These are phyloP conservation scores for Marasmarcha lunaedactyla DNA, from an alignment of 2,888 invertebrate genomes.

Conservation along the genomic window DNA sequence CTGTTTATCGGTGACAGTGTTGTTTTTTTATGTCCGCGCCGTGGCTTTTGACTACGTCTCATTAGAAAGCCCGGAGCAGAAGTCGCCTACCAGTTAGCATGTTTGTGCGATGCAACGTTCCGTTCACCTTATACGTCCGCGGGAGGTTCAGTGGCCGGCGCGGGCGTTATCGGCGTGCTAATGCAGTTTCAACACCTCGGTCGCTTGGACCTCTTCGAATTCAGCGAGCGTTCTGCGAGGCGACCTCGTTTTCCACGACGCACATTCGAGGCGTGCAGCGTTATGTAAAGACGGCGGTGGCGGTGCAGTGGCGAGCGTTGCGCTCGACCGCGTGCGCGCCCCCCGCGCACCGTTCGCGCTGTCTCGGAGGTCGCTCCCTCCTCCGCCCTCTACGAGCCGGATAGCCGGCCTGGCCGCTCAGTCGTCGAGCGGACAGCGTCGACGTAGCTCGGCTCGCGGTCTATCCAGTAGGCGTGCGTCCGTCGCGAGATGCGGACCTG, in stretches of 20 bases:
- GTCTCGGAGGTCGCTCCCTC: slow-evolving; percentile 59
- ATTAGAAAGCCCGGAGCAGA: slow-evolving; percentile 58
- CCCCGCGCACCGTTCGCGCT: slow-evolving; percentile 31
- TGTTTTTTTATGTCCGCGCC: slow-evolving; percentile 7
- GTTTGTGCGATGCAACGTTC: slow-evolving; percentile 54
- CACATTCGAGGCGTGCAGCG: slow-evolving; percentile 37
- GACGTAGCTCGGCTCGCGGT: slow-evolving; percentile 36
- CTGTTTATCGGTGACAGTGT: neutral
- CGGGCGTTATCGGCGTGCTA: slow-evolving; percentile 58
- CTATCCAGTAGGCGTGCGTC: slow-evolving; percentile 12
- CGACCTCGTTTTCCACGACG: slow-evolving; percentile 53
- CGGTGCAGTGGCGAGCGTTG: slow-evolving; percentile 55
- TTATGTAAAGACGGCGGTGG: slow-evolving; percentile 57
- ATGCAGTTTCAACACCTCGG: slow-evolving; percentile 52
- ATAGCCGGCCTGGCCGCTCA: slow-evolving; percentile 31
- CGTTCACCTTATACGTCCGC: slow-evolving; percentile 63
- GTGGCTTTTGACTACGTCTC: slow-evolving; percentile 29
- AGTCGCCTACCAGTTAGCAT: slow-evolving; percentile 29
- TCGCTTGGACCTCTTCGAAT: slow-evolving; percentile 47
- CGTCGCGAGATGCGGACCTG: neutral
- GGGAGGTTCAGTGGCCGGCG: slow-evolving; percentile 62
- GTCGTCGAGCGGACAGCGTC: slow-evolving; percentile 63
- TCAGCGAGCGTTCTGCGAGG: slow-evolving; percentile 46
- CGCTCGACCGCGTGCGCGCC: slow-evolving; percentile 59
- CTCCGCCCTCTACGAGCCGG: slow-evolving; percentile 36